Conservation (phyloP, 2,113 vertebrate genomes). For the Chamaetylas fuelleborni region DNA sequence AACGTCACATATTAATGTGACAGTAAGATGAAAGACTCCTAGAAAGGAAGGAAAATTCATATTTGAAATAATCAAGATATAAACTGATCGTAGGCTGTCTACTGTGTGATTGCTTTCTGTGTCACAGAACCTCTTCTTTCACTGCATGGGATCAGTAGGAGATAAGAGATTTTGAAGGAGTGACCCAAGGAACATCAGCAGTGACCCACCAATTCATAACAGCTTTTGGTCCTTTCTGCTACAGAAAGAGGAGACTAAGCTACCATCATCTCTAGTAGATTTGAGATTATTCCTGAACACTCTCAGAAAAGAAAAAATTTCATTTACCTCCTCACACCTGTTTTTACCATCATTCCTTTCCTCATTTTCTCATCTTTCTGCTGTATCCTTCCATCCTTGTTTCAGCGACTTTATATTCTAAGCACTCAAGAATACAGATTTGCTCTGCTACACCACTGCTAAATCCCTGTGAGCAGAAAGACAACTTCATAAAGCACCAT, state of each 20-base stretch:
- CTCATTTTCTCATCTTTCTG: neutral
- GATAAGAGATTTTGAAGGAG: neutral
- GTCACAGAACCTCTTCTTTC: neutral
- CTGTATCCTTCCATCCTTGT: neutral
- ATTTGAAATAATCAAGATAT: neutral
- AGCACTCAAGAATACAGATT: neutral
- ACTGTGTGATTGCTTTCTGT: neutral
- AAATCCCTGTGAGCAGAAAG: neutral
- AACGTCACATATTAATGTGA: neutral
- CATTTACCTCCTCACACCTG: fast-evolving
- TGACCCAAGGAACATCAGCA: neutral
- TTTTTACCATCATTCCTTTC: neutral
- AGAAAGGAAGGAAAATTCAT: neutral
- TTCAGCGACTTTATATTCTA: neutral
- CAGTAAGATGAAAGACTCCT: neutral
- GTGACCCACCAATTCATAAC: neutral
- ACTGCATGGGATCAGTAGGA: neutral
- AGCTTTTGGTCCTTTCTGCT: neutral
- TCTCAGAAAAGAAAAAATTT: neutral
- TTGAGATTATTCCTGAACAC: neutral
- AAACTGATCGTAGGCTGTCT: neutral
- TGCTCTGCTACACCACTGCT: neutral
- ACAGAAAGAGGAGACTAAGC: neutral
- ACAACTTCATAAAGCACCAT: neutral
- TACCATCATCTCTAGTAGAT: neutral